Evolutionary conservation across 2,888 invertebrate genomes (phyloP).

Genomic region (Atherix ibis): DNA sequence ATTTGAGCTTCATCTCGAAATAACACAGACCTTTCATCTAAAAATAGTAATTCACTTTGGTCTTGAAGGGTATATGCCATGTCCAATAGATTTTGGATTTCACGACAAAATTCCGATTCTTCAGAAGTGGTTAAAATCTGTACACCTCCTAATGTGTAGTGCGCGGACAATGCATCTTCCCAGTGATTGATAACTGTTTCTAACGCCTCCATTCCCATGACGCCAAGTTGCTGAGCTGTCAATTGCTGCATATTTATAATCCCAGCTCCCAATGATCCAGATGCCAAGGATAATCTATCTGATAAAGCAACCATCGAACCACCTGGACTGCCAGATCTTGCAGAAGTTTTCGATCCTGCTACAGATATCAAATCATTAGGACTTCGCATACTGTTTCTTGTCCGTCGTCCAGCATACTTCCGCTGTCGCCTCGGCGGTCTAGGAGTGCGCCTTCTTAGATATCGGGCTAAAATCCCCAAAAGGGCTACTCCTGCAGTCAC

Average conservation of each 20-base stretch:
- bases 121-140: constrained; percentile 60
- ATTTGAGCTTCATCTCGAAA: constrained; percentile 63
- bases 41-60: constrained; percentile 72
- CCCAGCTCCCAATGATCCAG: constrained; percentile 45
- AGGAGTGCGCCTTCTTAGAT: constrained; percentile 52
- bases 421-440: constrained; percentile 43
- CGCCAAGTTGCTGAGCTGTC: constrained; percentile 75
- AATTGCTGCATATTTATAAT: constrained; percentile 43
- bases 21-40: constrained; percentile 74
- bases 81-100: constrained; percentile 66
- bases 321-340: constrained; percentile 41
- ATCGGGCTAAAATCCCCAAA: constrained; percentile 68
- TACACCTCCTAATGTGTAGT: constrained; percentile 37
- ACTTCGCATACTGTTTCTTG: constrained; percentile 44
- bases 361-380: constrained; percentile 54
- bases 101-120: constrained; percentile 70
- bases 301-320: constrained; percentile 41
- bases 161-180: constrained; percentile 84
- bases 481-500: constrained; percentile 52
- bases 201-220: constrained; percentile 86
- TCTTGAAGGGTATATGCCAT: constrained; percentile 73
- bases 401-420: constrained; percentile 39
- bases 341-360: constrained; percentile 48
- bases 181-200: constrained; percentile 85
- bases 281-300: constrained; percentile 51